phyloP scores from a whole-genome alignment of 2,797 vertebrate species.

The Dromococcyx pavoninus region DNA sequence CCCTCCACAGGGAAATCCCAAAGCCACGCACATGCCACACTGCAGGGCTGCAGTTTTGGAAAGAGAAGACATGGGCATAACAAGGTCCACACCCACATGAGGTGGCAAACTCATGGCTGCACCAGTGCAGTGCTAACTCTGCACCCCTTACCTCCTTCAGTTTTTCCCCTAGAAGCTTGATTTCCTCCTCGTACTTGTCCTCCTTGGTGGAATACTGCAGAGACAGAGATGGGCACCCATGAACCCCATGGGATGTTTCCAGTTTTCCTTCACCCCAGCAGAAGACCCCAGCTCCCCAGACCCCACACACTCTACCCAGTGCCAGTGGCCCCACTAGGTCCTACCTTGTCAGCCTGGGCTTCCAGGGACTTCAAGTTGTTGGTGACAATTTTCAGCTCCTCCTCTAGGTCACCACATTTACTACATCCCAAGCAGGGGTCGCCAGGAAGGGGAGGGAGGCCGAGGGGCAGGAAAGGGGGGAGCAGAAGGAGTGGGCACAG shows the following conservation, averaged over 20 bases:
- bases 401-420: conserved; percentile 99
- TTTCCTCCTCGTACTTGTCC: conserved; percentile 98
- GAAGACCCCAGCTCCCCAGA: not conserved
- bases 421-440: conserved; percentile 76
- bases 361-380: conserved; percentile 99
- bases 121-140: not conserved
- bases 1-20: not conserved
- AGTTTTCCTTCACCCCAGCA: not conserved
- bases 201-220: conserved; percentile 96
- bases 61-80: not conserved
- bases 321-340: not conserved
- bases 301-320: not conserved
- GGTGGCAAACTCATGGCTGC: not conserved
- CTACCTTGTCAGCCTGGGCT: conserved; percentile 94
- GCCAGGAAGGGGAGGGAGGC: not conserved
- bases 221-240: not conserved
- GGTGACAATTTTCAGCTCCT: conserved; percentile 99
- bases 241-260: not conserved
- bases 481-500: conserved; percentile 18
- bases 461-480: not conserved
- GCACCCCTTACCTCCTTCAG: conserved; percentile 88
- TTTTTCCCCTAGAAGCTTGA: conserved; percentile 92
- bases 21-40: not conserved
- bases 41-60: not conserved
- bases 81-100: not conserved